Conservation (phyloP, 1,140 invertebrate species). For the Caerostris extrusa region DNA sequence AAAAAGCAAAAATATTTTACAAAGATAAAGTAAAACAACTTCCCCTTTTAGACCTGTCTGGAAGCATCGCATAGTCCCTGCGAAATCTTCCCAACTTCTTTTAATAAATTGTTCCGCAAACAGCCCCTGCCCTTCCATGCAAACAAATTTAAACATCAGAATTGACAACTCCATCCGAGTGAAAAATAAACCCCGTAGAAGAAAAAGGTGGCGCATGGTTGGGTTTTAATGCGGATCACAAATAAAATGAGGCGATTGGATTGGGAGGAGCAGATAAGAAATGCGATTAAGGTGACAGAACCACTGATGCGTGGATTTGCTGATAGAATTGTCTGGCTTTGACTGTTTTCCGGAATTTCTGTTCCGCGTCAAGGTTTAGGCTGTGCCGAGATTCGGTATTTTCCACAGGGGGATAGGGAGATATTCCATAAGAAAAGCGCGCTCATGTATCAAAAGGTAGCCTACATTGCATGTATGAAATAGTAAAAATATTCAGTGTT, state of each 20-base stretch:
- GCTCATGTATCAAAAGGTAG: background rate
- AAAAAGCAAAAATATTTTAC: no score
- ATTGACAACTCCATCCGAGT: background rate
- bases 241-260: constrained; percentile 36
- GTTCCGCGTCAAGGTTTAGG: background rate
- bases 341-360: background rate
- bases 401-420: background rate
- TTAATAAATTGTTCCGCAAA: background rate
- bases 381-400: background rate
- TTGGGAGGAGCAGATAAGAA: constrained; percentile 35
- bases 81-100: background rate
- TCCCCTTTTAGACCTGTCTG: background rate
- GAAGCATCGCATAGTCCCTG: background rate
- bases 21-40: background rate
- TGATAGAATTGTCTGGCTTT: constrained; percentile 40
- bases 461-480: no score
- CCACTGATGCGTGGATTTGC: constrained; percentile 19
- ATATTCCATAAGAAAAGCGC: background rate
- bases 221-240: constrained; percentile 21
- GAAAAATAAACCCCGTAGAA: constrained; percentile 23
- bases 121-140: background rate
- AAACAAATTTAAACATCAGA: constrained; percentile 32
- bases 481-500: no score
- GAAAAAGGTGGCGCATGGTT: constrained; percentile 5
- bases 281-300: constrained; percentile 48